Percentiles rank a stretch among this genome's conserved stretches.
Evolutionary conservation across 2,113 vertebrate genomes (phyloP).

Genomic region (Ceyx margarethae): DNA sequence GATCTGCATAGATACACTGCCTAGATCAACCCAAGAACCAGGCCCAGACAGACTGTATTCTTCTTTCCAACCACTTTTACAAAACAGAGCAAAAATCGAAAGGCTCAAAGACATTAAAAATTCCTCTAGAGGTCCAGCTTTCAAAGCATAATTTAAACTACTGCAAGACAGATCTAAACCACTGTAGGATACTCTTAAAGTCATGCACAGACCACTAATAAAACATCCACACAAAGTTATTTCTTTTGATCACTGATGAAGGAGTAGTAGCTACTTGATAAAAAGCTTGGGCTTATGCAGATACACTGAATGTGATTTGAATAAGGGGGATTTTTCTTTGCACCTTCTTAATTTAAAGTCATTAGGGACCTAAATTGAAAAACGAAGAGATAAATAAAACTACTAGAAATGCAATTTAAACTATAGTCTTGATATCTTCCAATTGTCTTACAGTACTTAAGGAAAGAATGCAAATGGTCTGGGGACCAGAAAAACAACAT

Average conservation of each 20-base stretch:
- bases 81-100: background rate
- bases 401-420: background rate
- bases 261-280: background rate
- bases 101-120: background rate
- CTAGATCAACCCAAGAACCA: background rate
- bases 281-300: background rate
- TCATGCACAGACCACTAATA: background rate
- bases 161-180: background rate
- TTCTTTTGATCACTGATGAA: background rate
- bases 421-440: background rate
- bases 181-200: background rate
- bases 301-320: background rate
- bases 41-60: background rate
- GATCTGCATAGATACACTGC: background rate
- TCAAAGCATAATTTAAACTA: background rate
- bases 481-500: background rate
- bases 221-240: background rate
- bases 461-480: background rate
- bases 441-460: background rate
- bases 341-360: background rate
- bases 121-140: background rate
- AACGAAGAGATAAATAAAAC: constrained; percentile 2
- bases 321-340: background rate
- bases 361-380: background rate
- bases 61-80: background rate